Percentiles rank a stretch among this genome's conserved stretches.
Conservation (phyloP, 2,888 invertebrate species). For the Byasa hedistus region DNA sequence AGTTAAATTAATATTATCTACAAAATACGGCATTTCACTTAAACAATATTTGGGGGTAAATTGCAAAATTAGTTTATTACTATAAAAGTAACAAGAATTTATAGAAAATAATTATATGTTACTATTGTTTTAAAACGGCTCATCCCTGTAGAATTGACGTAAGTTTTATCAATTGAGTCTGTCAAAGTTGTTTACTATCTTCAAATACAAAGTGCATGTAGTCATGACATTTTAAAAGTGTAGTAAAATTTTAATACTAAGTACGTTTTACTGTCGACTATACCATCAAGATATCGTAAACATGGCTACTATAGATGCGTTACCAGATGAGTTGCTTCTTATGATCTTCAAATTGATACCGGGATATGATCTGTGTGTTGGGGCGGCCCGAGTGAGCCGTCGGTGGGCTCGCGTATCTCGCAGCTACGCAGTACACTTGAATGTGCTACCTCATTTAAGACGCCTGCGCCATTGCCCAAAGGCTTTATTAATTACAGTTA, state of each 20-base stretch:
- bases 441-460: slow-evolving; percentile 27
- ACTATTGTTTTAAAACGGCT: background rate
- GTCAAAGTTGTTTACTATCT: background rate
- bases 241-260: background rate
- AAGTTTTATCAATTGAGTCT: background rate
- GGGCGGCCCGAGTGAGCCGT: slow-evolving; percentile 37
- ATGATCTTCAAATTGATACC: slow-evolving; percentile 40
- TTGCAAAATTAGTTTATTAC: too few species aligned
- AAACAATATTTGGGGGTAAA: too few species aligned
- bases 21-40: too few species aligned
- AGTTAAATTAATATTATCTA: too few species aligned
- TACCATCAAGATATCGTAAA: background rate
- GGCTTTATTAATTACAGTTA: slow-evolving; percentile 25
- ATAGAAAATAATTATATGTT: background rate
- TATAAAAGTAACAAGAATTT: background rate
- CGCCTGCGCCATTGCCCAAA: slow-evolving; percentile 32
- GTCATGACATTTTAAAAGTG: background rate
- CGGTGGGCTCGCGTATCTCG: slow-evolving; percentile 38
- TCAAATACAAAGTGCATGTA: too few species aligned
- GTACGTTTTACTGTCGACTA: background rate
- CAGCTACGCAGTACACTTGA: slow-evolving; percentile 32
- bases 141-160: background rate
- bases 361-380: slow-evolving; percentile 33
- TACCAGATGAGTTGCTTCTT: slow-evolving; percentile 43
- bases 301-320: slow-evolving; percentile 2